Evolutionary conservation across 2,797 vertebrate species (phyloP).

Genomic region (Chromobotia macracanthus): DNA sequence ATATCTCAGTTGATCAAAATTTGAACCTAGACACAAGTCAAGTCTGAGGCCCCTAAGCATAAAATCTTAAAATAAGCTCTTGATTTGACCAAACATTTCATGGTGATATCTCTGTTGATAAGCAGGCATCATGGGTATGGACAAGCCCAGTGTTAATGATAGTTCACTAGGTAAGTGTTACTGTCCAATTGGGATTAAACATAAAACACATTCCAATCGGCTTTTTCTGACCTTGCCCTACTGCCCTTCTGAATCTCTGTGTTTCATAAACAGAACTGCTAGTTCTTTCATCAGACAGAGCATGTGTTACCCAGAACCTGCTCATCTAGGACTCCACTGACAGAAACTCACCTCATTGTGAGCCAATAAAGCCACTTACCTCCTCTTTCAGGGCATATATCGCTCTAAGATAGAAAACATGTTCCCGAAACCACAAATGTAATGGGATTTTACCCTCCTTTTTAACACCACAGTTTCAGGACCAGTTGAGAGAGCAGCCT

Average conservation of each 20-base stretch:
- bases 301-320: constrained; percentile 35
- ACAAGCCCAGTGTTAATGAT: constrained; percentile 1
- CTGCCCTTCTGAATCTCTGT: constrained; percentile 43
- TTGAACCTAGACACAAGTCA: background rate
- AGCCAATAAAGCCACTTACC: constrained; percentile 33
- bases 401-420: constrained; percentile 31
- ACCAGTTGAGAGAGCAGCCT: constrained; percentile 47
- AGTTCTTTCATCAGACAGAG: constrained; percentile 34
- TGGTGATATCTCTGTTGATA: background rate
- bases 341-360: constrained; percentile 31
- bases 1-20: background rate
- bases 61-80: background rate
- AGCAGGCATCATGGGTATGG: background rate
- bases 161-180: constrained; percentile 7
- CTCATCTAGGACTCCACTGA: constrained; percentile 26
- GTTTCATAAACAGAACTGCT: constrained; percentile 58
- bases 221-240: constrained; percentile 13
- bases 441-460: constrained; percentile 45
- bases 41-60: background rate
- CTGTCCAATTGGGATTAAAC: background rate
- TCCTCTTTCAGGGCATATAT: constrained; percentile 28
- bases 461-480: constrained; percentile 42
- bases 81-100: background rate
- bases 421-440: constrained; percentile 36
- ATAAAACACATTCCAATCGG: background rate